A percentile compares a stretch with the other conserved stretches of the same genome.
These are phyloP conservation scores for Acipenser oxyrinchus DNA, from an alignment of 2,797 vertebrate species.

Conservation along the genomic window DNA sequence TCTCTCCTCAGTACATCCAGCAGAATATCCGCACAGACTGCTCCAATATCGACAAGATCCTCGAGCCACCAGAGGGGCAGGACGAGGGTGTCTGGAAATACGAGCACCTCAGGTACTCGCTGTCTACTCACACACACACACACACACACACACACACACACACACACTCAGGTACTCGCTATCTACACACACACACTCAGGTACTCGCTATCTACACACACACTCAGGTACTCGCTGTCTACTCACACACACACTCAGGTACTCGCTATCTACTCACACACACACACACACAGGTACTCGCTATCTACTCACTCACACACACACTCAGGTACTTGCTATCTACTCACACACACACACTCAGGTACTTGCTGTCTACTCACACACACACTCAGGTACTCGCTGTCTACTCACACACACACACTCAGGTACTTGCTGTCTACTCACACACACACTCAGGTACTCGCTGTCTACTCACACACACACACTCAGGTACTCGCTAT, in stretches of 20 bases:
- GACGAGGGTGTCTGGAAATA: slow-evolving; percentile 98
- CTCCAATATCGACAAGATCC: slow-evolving; percentile 95
- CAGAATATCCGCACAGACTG: slow-evolving; percentile 96
- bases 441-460: too few species aligned
- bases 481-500: background rate
- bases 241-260: too few species aligned
- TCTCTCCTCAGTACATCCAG: slow-evolving; percentile 79
- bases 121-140: too few species aligned
- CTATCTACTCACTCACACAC: too few species aligned
- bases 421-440: slow-evolving; percentile 64
- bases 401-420: too few species aligned
- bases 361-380: too few species aligned
- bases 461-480: background rate
- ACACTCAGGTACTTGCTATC: slow-evolving; percentile 72
- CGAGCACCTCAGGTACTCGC: slow-evolving; percentile 83
- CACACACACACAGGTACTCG: too few species aligned
- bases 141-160: background rate
- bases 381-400: too few species aligned
- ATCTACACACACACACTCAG: background rate
- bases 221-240: too few species aligned
- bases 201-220: too few species aligned
- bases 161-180: background rate
- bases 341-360: background rate
- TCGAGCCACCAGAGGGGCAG: slow-evolving; percentile 95
- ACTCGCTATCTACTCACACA: too few species aligned